Base-by-base conservation (phyloP, 2,113 vertebrate species). In the Galemys pyrenaicus region DNA sequence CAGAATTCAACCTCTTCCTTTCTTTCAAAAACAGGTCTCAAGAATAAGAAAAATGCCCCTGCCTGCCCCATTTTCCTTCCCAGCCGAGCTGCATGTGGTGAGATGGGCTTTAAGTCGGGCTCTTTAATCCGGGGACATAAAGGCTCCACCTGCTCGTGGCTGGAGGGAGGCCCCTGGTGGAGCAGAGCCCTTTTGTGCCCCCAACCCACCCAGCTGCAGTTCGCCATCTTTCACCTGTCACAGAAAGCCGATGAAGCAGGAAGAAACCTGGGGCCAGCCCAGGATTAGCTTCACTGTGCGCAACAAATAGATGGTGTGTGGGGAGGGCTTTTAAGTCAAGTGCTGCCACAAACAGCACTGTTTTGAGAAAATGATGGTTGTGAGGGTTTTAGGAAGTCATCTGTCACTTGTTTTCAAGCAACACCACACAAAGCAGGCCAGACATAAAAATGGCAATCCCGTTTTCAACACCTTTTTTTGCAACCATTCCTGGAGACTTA, bases 241-340 rank as follows among this genome's bases (percentile, higher is more conserved):
- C 90, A 58, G 80, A 93, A 93, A 96, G 87, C 75, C 35, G 0
- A 58, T 17, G 65, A 87, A 62, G 78, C 83, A 77, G 87, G 68
- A 74, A 91, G 92, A 64, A 64, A 82, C 89, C 93, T 30, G 20
- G 75, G 92, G 75, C 65, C 89, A 19, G 83, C 65, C 86, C 71
- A 39, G 92, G 75, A 94, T 73, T 68, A 89, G 79, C 89, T 95
- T 91, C 87, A 71, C 75, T 1, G 1, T 51, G 51, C 37, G 87
- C 83, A 10, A 62, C 74, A 91, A 95, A 92, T 85, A 64, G 88
- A 74, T n/a, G 82, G 92, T 62, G 20, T 30, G 22, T 37, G 58
- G 32, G 67, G 70, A 96, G 84, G 71, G 62, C 67, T 96, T 90
- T 96, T n/a, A 90, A 82, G 89, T 90, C 95, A 95, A 87, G 84